These are phyloP conservation scores for Aphelenchoides bicaudatus DNA, from an alignment of 2,888 invertebrate species.

Conservation along the genomic window DNA sequence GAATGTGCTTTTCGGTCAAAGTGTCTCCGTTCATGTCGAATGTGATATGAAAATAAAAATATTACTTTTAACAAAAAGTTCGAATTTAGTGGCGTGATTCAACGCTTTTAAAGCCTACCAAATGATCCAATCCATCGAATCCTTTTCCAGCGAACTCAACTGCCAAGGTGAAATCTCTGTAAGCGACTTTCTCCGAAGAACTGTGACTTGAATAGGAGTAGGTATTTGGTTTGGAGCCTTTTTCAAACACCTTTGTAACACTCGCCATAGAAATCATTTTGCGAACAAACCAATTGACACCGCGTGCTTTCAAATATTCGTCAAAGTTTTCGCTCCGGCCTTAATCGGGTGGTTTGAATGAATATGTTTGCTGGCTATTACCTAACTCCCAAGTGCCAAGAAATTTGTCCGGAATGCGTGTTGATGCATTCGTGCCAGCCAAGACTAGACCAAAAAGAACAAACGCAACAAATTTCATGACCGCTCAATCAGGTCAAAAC, in stretches of 20 bases:
- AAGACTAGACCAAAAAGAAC: too few species aligned
- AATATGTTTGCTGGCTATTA: too few species aligned
- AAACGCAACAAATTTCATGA: too few species aligned
- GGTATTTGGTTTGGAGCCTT: conserved; percentile 25
- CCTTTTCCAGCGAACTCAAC: conserved; percentile 55
- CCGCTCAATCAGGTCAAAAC: too few species aligned
- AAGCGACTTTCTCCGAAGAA: conserved; percentile 49
- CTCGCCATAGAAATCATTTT: conserved; percentile 53
- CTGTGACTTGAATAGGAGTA: conserved; percentile 50
- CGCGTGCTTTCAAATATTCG: conserved; percentile 43
- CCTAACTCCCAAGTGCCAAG: too few species aligned
- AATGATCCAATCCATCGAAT: conserved; percentile 51
- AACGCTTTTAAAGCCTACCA: conserved; percentile 20
- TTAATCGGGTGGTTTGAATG: too few species aligned
- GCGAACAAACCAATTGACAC: conserved; percentile 38
- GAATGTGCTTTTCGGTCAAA: conserved; percentile 51
- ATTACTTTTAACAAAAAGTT: conserved; percentile 1
- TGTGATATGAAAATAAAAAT: conserved; percentile 45
- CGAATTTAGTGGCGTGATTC: not conserved
- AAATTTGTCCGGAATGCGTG: too few species aligned
- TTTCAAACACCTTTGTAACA: conserved; percentile 48
- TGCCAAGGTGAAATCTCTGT: conserved; percentile 47
- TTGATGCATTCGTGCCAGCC: too few species aligned
- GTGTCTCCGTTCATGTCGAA: conserved; percentile 42
- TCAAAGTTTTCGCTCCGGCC: too few species aligned